Evolutionary conservation across 1,140 invertebrate species (phyloP), one percentile per base, ranked within the genome.

Genomic region (Propsilocerus akamusi): DNA sequence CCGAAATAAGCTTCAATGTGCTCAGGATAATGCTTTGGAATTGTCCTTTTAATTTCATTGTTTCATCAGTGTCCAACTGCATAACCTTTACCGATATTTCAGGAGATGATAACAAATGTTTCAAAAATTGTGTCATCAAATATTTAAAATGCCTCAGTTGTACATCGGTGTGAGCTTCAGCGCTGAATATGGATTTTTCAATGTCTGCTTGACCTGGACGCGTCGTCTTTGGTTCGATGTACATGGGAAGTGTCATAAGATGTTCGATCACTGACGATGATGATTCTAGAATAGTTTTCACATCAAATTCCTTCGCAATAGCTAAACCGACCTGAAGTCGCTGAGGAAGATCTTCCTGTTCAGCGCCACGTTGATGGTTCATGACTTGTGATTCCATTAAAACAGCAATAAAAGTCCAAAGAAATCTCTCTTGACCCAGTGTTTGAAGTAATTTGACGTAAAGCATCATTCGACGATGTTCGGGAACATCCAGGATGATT

Each of bases 401-500:
- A 5, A 87, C 59, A 37, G 77, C 67, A n/a, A 84, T 67, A 57
- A 86, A 85, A 6, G 81, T 68, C 76, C 88, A 85, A 1, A 96
- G 68, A 63, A 85, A 78, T 26, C 81, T 68, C 25, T 78, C 69
- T 1, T 75, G 67, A 26, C 76, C 73, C 1, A 95, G 63, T 1
- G 85, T 80, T 26, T 76, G 68, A 4, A 95, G 64, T 0, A 96
- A 65, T 53, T 89, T 86, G 4, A 72, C 73, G 53, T 93, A 93
- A 1, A 96, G 62, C 1, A 82, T 79, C 25, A 83, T 64, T 30
- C 87, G 69, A 32, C 92, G 72, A 67, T 97, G 92, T 56, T 85
- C 80, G 0, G 92, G 91, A 46, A 97, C 86, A 66, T 96, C 87
- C 1, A 86, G 71, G 20, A 92, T 72, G 1, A 87, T 86, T 58